Evolutionary conservation across 2,113 vertebrate species (phyloP).

Genomic region (Channa maculata): DNA sequence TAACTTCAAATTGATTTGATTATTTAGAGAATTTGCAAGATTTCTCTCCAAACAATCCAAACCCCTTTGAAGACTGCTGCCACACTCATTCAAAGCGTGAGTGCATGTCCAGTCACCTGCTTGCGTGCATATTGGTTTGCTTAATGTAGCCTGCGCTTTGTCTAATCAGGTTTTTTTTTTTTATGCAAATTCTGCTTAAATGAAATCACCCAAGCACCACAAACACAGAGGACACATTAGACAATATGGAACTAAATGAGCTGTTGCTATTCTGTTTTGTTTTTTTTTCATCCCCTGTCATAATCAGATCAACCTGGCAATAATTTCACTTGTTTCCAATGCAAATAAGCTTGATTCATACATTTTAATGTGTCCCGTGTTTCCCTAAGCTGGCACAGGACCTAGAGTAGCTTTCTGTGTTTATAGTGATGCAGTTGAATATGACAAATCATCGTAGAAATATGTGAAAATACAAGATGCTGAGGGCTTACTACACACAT

Average conservation of each 20-base stretch:
- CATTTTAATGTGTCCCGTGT: conserved; percentile 30
- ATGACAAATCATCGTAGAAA: neutral
- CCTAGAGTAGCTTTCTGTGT: neutral
- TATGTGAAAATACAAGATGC: neutral
- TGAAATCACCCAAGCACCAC: neutral
- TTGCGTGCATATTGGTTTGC: conserved; percentile 2
- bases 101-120: neutral
- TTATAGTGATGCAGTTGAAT: neutral
- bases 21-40: too few species aligned
- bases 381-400: neutral
- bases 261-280: conserved; percentile 3
- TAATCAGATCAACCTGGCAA: conserved; percentile 24
- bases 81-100: neutral
- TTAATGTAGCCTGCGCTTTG: neutral
- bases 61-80: too few species aligned
- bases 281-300: neutral
- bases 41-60: too few species aligned
- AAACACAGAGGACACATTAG: neutral
- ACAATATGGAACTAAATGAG: neutral
- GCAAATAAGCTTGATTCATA: conserved; percentile 37
- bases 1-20: too few species aligned
- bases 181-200: conserved; percentile 34
- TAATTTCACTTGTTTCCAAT: conserved; percentile 28
- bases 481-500: conserved; percentile 2
- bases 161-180: neutral